Percentiles rank a stretch among this genome's conserved stretches.
Evolutionary conservation across 1,140 invertebrate genomes (phyloP).

Genomic region (Anthonomus grandis): DNA sequence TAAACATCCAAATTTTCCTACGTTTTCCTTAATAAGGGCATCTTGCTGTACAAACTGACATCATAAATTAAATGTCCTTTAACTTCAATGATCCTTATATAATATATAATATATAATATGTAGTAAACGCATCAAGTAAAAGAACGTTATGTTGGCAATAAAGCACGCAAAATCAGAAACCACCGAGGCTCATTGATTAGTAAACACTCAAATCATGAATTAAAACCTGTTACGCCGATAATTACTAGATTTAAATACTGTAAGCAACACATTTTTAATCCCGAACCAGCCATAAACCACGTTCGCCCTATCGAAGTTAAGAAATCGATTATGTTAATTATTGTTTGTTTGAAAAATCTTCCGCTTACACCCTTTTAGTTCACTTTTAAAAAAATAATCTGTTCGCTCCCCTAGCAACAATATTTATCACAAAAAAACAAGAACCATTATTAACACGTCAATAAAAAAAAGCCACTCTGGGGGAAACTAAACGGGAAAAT

Average conservation of each 20-base stretch:
- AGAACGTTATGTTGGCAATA: neutral
- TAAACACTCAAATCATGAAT: constrained; percentile 11
- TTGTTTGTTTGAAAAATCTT: too few relatives aligned
- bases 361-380: neutral
- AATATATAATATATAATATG: neutral
- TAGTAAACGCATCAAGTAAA: neutral
- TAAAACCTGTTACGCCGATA: constrained; percentile 15
- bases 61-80: neutral
- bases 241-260: constrained; percentile 4
- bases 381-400: neutral
- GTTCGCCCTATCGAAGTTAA: neutral
- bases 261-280: neutral
- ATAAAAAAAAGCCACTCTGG: too few relatives aligned
- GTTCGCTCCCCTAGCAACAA: neutral
- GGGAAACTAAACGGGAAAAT: too few relatives aligned
- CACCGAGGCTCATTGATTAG: constrained; percentile 12
- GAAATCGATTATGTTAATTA: too few relatives aligned
- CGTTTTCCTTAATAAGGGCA: neutral
- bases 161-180: neutral
- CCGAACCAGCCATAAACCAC: neutral
- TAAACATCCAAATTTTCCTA: neutral
- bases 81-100: neutral
- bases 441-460: too few relatives aligned
- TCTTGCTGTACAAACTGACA: neutral
- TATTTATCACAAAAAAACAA: neutral